Evolutionary conservation across 2,113 vertebrate genomes (phyloP), one percentile per base, ranked within the genome.

Genomic region (Gavialis gangeticus): DNA sequence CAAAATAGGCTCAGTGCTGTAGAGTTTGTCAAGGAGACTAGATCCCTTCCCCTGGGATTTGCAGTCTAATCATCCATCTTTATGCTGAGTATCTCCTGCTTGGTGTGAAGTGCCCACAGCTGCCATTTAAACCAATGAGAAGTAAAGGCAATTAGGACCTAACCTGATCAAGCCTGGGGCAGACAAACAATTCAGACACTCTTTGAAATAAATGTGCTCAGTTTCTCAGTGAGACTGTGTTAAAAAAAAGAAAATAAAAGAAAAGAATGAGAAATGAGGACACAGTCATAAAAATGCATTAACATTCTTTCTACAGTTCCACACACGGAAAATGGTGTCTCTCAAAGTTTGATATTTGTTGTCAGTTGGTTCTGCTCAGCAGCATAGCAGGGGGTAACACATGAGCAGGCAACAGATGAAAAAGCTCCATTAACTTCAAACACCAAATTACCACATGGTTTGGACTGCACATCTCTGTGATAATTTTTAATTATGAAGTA

Each of bases 341-440:
- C 85, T 28, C 82, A 28, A 19, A 91, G 46, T n/a, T 21, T 85
- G 18, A 89, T 79, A 1, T 79, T 90, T 76, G 24, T 83, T 94
- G 77, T 28, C 30, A 27, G n/a, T 89, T 91, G 27, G 34, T 83
- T 94, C 60, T 92, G 69, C 75, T 82, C 91, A 84, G 55, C 12
- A 88, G 56, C 59, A 63, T 0, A 1, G 80, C 19, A 94, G 89
- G 56, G 94, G 69, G 55, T 86, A 91, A 85, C 9, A 57, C 8
- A 59, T 21, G 88, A 92, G 84, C 92, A 92, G 25, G 25, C 16
- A 87, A 78, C 15, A 92, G 71, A 84, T 82, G 92, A 95, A 96
- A 95, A 79, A 85, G 25, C 21, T 85, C 90, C 57, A 46, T 89
- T 93, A 87, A 96, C 82, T 97, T 96, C 93, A 94, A 97, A 93